These are phyloP conservation scores for Protaetia brevitarsis DNA, from an alignment of 1,140 invertebrate genomes.

Conservation along the genomic window DNA sequence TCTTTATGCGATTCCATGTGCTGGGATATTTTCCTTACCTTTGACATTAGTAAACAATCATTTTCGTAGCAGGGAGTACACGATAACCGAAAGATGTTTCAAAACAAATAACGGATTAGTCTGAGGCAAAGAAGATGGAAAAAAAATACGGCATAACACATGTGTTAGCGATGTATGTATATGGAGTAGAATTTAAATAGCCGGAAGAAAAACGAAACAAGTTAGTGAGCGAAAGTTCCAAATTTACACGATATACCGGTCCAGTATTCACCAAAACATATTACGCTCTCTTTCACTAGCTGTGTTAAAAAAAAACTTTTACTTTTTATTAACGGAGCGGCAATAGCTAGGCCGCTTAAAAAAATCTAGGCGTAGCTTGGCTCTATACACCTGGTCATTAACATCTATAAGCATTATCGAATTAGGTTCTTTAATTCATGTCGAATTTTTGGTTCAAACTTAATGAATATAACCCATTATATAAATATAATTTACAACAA, in stretches of 20 bases:
- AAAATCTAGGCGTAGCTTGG: neutral
- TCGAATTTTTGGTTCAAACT: neutral
- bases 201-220: conserved; percentile 14
- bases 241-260: conserved; percentile 11
- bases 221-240: conserved; percentile 3
- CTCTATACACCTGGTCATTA: neutral
- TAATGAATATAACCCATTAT: neutral
- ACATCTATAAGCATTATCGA: neutral
- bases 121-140: neutral
- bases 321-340: conserved; percentile 11
- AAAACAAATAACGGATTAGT: neutral
- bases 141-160: neutral
- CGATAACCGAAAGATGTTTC: neutral
- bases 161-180: neutral
- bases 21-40: neutral
- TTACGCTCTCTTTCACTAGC: conserved; percentile 5
- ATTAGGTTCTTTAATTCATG: neutral
- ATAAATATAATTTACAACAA: neutral
- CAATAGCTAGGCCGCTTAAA: neutral
- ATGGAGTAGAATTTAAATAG: conserved; percentile 3
- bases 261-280: conserved; percentile 14
- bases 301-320: conserved; percentile 17
- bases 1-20: conserved; percentile 9
- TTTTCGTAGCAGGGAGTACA: neutral
- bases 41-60: neutral